phyloP scores from a whole-genome alignment of 2,113 vertebrate species.

The Oreocharis arfaki region DNA sequence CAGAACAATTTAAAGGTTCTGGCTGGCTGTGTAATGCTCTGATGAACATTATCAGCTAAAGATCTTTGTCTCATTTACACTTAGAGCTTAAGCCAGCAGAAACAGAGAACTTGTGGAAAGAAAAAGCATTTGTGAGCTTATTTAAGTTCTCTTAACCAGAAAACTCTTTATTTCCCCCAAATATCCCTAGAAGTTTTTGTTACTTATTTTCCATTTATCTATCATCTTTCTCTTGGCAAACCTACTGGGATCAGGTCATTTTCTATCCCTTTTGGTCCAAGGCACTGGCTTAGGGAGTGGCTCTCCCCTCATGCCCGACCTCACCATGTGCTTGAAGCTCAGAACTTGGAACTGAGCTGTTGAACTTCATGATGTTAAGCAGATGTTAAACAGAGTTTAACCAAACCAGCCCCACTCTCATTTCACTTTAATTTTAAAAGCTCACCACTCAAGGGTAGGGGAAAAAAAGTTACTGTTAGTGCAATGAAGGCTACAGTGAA shows the following conservation, averaged over 20 bases:
- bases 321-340: neutral
- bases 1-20: neutral
- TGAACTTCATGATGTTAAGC: no score
- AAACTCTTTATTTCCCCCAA: neutral
- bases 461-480: neutral
- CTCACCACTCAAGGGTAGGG: neutral
- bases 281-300: neutral
- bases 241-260: neutral
- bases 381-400: neutral
- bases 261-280: neutral
- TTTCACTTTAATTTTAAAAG: neutral
- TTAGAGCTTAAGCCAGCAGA: neutral
- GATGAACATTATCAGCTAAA: neutral
- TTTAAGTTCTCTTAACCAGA: neutral
- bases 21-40: neutral
- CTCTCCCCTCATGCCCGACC: neutral
- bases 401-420: neutral
- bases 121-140: neutral
- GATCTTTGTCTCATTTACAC: neutral
- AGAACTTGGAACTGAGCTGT: neutral
- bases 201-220: conserved; percentile 14
- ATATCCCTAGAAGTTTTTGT: neutral
- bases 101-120: neutral
- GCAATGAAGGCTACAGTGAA: neutral
- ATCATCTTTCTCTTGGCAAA: neutral